Conservation (phyloP, 2,797 vertebrate genomes). For the Nannoperca obscura region DNA sequence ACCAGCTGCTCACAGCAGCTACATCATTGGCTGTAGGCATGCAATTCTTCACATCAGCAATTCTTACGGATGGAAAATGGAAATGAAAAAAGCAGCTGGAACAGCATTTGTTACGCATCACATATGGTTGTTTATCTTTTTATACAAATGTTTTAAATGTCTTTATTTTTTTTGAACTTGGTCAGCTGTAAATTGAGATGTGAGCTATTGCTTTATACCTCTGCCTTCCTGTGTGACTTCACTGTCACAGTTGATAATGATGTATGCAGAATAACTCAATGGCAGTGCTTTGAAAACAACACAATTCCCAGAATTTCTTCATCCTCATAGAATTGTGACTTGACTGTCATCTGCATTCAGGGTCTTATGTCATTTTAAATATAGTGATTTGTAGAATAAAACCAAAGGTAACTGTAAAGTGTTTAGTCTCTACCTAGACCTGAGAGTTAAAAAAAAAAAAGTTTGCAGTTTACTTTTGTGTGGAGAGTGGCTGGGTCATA, state of each 20-base stretch:
- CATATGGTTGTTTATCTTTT: constrained; percentile 20
- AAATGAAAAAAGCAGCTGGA: constrained; percentile 37
- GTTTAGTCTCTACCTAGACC: too few species aligned
- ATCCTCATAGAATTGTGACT: not conserved
- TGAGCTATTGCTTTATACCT: constrained; percentile 26
- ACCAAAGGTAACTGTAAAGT: not conserved
- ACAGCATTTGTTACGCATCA: constrained; percentile 42
- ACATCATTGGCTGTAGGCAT: constrained; percentile 42
- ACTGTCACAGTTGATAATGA: constrained; percentile 47
- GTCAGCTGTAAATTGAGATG: constrained; percentile 25
- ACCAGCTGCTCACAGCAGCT: constrained; percentile 54
- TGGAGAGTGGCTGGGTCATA: not conserved
- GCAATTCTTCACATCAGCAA: constrained; percentile 64
- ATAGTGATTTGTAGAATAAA: not conserved
- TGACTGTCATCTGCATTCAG: not conserved
- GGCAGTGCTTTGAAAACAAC: constrained; percentile 2
- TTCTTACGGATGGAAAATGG: constrained; percentile 45
- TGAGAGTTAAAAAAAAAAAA: not conserved
- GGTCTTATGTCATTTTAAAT: not conserved
- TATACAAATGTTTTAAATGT: constrained; percentile 29
- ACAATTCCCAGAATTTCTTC: not conserved
- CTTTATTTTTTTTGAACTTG: constrained; percentile 13
- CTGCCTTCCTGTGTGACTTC: constrained; percentile 11
- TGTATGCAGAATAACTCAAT: constrained; percentile 24
- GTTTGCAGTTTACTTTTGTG: not conserved